Base-by-base conservation (phyloP, 2,113 vertebrate species). In the Rhizomys pruinosus region DNA sequence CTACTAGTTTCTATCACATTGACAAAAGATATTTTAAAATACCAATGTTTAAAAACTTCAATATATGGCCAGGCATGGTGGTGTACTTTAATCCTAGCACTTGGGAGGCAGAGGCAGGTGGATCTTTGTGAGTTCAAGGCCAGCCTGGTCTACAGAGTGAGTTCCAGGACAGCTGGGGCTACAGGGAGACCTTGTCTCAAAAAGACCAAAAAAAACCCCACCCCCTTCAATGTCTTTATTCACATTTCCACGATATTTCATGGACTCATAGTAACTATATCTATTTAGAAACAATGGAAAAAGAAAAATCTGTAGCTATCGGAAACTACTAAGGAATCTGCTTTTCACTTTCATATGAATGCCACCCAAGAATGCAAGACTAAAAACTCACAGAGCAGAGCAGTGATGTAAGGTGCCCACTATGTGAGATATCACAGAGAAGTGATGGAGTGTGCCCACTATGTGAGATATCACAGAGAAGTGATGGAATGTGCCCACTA, bases 1-100 rank as follows among this genome's bases (percentile, higher is more conserved):
- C 98, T 98, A 98, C 98, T 98, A 98, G 92, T 98, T 97, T 98
- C 98, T 98, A 98, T 98, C 98, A 98, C 98, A 98, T 98, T 98
- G 98, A 98, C 98, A 98, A 98, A 59, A 86, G 93, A 95, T 98
- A 97, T 96, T 97, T 96, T 97, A 98, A 92, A 68, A 98, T 98
- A 98, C 97, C 97, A 98, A 98, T 98, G 97, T 98, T 98, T 98
- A 97, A 98, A 98, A 98, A 98, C 97, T 98, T 97, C 97, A 91
- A 97, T 96, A 97, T 98, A 98, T 97, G n/a, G n/a, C n/a, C n/a
- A n/a, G n/a, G n/a, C n/a, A n/a, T n/a, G n/a, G n/a, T n/a, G n/a
- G n/a, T n/a, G n/a, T n/a, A n/a, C n/a, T n/a, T n/a, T n/a, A n/a
- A n/a, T n/a, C n/a, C n/a, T n/a, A n/a, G n/a, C n/a, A n/a, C n/a